A percentile compares a stretch with the other conserved stretches of the same genome.
Conservation (phyloP, 2,888 invertebrate species). For the Lampropteryx suffumata region DNA sequence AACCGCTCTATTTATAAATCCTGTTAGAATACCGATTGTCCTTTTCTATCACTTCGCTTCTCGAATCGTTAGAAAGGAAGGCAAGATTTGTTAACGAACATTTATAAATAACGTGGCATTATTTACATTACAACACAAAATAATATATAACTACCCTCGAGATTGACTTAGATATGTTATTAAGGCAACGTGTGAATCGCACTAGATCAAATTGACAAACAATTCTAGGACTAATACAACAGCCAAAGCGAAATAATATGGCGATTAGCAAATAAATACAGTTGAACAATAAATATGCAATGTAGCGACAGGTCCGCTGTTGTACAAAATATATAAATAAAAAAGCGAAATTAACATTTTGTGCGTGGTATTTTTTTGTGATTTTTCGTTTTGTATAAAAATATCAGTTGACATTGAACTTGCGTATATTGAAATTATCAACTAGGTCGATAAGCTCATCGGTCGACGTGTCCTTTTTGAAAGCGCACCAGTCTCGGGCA, state of each 20-base stretch:
- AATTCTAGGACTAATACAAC: conserved; percentile 76
- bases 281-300: conserved; percentile 49
- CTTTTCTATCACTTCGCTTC: conserved; percentile 40
- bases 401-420: conserved; percentile 63
- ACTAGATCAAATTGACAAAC: conserved; percentile 72
- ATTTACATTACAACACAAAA: conserved; percentile 61
- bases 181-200: conserved; percentile 83
- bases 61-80: conserved; percentile 43
- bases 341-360: conserved; percentile 73
- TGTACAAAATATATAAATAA: conserved; percentile 78
- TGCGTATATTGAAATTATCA: conserved; percentile 58
- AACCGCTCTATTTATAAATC: conserved; percentile 48
- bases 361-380: conserved; percentile 77
- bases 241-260: conserved; percentile 79
- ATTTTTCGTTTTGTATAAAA: conserved; percentile 71
- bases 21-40: conserved; percentile 42
- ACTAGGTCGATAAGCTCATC: conserved; percentile 59
- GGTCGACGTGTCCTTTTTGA: conserved; percentile 54
- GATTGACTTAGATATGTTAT: conserved; percentile 83
- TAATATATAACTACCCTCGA: conserved; percentile 59
- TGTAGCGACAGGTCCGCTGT: conserved; percentile 52
- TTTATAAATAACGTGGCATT: conserved; percentile 49
- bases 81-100: conserved; percentile 47
- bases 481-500: conserved; percentile 74
- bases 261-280: conserved; percentile 64